A percentile compares a stretch with the other conserved stretches of the same genome.
phyloP scores from a whole-genome alignment of 2,888 invertebrate genomes.

The Epirrita christyi region DNA sequence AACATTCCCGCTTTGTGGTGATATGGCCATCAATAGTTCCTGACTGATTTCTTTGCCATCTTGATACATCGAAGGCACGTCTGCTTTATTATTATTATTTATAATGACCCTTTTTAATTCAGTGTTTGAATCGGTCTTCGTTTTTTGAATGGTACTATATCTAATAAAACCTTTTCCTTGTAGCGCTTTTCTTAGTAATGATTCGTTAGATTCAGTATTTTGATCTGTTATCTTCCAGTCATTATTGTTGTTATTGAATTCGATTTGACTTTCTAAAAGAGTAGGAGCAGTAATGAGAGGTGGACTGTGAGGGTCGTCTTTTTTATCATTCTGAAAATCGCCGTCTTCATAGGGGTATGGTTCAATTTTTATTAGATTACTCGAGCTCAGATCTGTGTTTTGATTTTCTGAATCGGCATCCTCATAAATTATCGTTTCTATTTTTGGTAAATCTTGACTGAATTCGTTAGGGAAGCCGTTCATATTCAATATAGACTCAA shows the following conservation, averaged over 20 bases:
- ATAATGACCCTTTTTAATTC: constrained; percentile 74
- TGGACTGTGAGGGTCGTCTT: constrained; percentile 71
- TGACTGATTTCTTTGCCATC: constrained; percentile 69
- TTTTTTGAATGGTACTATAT: constrained; percentile 84
- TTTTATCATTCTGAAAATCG: constrained; percentile 73
- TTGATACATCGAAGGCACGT: constrained; percentile 84
- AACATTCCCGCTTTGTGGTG: constrained; percentile 70
- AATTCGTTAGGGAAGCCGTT: constrained; percentile 86
- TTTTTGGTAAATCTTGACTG: constrained; percentile 87
- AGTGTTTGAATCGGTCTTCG: constrained; percentile 69
- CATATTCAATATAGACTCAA: constrained; percentile 92
- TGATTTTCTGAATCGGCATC: constrained; percentile 92
- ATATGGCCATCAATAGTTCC: constrained; percentile 72
- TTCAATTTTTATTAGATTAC: constrained; percentile 81
- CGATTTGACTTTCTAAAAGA: constrained; percentile 78
- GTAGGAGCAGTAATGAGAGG: constrained; percentile 77
- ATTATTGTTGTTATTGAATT: constrained; percentile 91
- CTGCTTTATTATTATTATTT: constrained; percentile 78
- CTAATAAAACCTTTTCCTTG: constrained; percentile 90
- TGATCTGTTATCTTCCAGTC: constrained; percentile 93
- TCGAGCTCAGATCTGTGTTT: constrained; percentile 88
- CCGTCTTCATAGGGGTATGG: constrained; percentile 72
- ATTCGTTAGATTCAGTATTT: constrained; percentile 88
- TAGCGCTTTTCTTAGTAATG: constrained; percentile 91
- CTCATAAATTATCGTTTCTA: constrained; percentile 90